A percentile compares a stretch with the other conserved stretches of the same genome.
phyloP scores from a whole-genome alignment of 2,888 invertebrate genomes.

The Folsomia candida region DNA sequence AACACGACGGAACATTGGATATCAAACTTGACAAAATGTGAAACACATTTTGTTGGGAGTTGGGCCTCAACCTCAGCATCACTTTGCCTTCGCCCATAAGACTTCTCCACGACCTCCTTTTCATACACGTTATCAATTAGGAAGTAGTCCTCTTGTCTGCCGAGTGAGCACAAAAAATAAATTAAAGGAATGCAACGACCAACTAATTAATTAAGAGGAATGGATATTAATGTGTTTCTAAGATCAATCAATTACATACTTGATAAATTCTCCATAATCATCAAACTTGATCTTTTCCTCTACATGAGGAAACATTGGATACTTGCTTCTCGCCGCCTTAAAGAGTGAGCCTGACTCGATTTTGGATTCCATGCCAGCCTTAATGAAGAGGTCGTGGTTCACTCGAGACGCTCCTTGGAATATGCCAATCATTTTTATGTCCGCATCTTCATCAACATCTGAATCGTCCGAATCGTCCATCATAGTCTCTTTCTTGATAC shows the following conservation, averaged over 20 bases:
- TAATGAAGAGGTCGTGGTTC: constrained; percentile 82
- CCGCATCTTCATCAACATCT: constrained; percentile 81
- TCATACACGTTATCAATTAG: constrained; percentile 67
- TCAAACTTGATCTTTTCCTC: constrained; percentile 89
- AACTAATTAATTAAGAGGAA: too few relatives aligned
- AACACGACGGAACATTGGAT: constrained; percentile 84
- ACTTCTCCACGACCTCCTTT: constrained; percentile 59
- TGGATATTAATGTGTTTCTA: neutral
- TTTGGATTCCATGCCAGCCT: constrained; percentile 63
- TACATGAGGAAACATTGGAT: constrained; percentile 93
- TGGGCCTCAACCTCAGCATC: constrained; percentile 62
- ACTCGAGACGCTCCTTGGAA: constrained; percentile 60
- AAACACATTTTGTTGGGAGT: constrained; percentile 86
- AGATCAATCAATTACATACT: constrained; percentile 54
- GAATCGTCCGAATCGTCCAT: constrained; percentile 54
- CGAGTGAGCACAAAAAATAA: neutral
- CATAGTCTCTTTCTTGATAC: constrained; percentile 49
- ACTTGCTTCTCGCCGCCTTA: constrained; percentile 83
- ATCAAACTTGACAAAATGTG: constrained; percentile 69
- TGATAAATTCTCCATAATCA: constrained; percentile 94
- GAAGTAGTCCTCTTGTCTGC: constrained; percentile 63
- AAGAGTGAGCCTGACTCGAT: constrained; percentile 71
- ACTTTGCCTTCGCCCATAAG: constrained; percentile 5
- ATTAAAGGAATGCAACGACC: too few relatives aligned
- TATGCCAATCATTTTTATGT: constrained; percentile 77